Percentiles rank a stretch among this genome's conserved stretches.
Evolutionary conservation across 2,797 vertebrate genomes (phyloP).

Genomic region (Acanthis flammea): DNA sequence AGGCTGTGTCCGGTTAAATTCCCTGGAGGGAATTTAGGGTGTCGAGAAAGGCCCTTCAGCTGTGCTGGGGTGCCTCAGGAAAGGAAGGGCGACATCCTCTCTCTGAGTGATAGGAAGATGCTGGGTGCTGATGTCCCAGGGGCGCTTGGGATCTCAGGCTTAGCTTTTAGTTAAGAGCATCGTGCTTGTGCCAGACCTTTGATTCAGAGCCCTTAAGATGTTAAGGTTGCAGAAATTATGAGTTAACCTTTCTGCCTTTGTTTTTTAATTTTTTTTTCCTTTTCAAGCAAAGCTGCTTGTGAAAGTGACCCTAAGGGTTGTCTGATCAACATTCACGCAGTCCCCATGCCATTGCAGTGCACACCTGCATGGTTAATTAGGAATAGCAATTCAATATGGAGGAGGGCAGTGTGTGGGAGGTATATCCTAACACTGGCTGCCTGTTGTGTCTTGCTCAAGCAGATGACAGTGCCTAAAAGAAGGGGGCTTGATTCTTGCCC

Average conservation of each 20-base stretch:
- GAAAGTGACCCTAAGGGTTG: neutral
- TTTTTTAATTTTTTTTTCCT: fast-evolving
- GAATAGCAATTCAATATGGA: neutral
- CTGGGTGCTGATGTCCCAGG: neutral
- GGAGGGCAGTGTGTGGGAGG: neutral
- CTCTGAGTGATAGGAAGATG: neutral
- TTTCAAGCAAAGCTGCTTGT: neutral
- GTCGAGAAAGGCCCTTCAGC: fast-evolving
- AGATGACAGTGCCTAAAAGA: neutral
- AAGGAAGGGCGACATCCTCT: neutral
- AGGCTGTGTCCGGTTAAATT: neutral
- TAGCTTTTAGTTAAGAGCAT: neutral
- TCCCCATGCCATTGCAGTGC: neutral
- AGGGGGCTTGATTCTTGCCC: neutral
- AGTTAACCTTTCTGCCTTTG: neutral
- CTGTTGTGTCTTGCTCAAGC: neutral
- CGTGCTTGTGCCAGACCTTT: neutral
- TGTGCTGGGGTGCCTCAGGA: neutral
- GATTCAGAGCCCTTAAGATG: neutral
- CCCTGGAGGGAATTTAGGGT: neutral
- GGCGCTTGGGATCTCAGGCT: neutral
- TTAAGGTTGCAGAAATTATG: neutral
- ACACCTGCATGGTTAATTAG: neutral
- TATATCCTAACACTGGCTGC: neutral
- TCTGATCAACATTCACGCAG: neutral